A percentile compares a stretch with the other conserved stretches of the same genome.
phyloP scores from a whole-genome alignment of 2,888 invertebrate genomes.

The Ephialtes manifestator region DNA sequence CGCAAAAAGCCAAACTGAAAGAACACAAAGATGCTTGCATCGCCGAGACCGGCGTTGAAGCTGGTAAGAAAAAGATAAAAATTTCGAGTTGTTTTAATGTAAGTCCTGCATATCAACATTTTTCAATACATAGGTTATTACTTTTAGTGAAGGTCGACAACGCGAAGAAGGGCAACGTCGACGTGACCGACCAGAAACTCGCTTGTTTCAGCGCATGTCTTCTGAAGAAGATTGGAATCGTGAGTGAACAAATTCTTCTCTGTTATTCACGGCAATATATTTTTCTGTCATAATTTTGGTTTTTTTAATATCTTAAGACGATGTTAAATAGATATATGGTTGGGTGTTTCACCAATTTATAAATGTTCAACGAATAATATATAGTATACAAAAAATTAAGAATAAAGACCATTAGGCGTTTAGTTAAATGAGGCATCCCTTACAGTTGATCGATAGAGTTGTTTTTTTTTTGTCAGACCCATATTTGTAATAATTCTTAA shows the following conservation, averaged over 20 bases:
- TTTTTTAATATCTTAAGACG: no score
- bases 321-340: no score
- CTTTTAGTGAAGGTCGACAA: constrained; percentile 75
- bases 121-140: background rate
- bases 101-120: background rate
- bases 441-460: no score
- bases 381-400: no score
- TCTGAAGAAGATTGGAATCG: constrained; percentile 80
- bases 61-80: constrained; percentile 69
- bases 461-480: no score
- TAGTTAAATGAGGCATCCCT: no score
- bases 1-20: constrained; percentile 71
- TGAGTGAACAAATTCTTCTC: constrained; percentile 73
- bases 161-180: constrained; percentile 72
- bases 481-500: no score
- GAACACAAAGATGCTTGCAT: constrained; percentile 75
- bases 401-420: no score
- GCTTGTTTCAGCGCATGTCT: constrained; percentile 79
- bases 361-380: no score
- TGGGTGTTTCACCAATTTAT: no score
- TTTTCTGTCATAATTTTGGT: no score
- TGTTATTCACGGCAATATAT: no score
- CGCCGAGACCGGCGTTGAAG: constrained; percentile 75
- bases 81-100: background rate
- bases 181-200: constrained; percentile 75